phyloP scores from a whole-genome alignment of 2,797 vertebrate genomes.

The Brachymystax lenok region DNA sequence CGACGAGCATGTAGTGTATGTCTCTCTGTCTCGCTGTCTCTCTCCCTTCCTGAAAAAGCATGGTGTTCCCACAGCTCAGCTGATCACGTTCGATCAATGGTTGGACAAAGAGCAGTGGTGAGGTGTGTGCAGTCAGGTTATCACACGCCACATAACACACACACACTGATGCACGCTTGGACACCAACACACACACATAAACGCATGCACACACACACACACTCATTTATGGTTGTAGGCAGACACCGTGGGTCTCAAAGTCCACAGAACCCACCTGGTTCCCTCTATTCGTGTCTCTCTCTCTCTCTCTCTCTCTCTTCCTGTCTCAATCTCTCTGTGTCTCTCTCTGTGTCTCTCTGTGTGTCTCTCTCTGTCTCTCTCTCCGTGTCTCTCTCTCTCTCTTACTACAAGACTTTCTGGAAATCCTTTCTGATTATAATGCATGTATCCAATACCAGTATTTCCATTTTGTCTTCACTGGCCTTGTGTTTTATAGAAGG shows the following conservation, averaged over 20 bases:
- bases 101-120: neutral
- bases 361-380: no score
- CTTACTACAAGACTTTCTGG: no score
- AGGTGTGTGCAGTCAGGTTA: neutral
- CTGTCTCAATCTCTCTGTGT: no score
- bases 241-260: neutral
- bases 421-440: no score
- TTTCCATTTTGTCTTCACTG: no score
- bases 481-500: no score
- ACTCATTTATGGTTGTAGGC: neutral
- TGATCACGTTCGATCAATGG: neutral
- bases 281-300: neutral
- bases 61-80: neutral
- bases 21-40: neutral
- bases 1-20: neutral
- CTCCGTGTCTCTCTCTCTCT: no score
- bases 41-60: neutral
- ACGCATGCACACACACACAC: neutral
- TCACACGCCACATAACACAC: neutral
- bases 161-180: neutral
- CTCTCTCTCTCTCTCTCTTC: neutral
- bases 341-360: no score
- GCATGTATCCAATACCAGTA: no score
- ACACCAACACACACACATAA: neutral
- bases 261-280: neutral